A percentile compares a stretch with the other conserved stretches of the same genome.
Conservation (phyloP, 1,140 invertebrate genomes). For the roundworm (Caenorhabditis elegans) region DNA sequence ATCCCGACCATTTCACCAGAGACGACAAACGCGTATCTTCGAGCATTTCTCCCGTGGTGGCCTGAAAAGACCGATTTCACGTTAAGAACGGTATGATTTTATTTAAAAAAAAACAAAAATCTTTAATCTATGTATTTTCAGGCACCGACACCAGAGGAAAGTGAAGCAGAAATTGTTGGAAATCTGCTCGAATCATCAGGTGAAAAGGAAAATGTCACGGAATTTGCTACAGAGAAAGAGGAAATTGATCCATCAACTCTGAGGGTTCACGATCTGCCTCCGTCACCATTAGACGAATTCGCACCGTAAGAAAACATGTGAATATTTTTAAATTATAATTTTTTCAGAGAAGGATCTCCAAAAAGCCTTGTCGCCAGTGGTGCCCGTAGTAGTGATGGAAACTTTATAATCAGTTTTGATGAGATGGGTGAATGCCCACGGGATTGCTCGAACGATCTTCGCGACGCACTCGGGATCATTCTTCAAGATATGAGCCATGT, state of each 20-base stretch:
- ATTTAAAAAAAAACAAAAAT: background rate
- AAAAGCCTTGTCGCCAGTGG: background rate
- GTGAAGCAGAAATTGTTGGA: background rate
- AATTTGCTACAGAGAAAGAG: background rate
- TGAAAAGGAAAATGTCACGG: background rate
- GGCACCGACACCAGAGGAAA: background rate
- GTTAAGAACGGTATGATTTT: background rate
- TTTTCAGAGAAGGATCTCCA: background rate
- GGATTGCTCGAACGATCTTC: conserved; percentile 14
- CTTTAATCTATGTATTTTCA: background rate
- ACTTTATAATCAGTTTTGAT: background rate
- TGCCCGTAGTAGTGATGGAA: background rate
- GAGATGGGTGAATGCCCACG: conserved; percentile 15
- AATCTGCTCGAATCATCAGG: background rate
- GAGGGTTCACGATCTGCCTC: background rate
- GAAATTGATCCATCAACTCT: background rate
- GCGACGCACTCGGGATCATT: background rate
- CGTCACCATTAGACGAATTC: background rate
- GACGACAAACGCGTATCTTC: background rate
- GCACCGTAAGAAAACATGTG: background rate
- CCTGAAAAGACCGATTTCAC: background rate
- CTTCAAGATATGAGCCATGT: conserved; percentile 30
- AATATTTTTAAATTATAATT: background rate
- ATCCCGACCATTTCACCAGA: background rate
- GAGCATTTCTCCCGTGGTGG: conserved; percentile 5